Conservation (phyloP, 2,797 vertebrate genomes). For the Sebastes vulpes region DNA sequence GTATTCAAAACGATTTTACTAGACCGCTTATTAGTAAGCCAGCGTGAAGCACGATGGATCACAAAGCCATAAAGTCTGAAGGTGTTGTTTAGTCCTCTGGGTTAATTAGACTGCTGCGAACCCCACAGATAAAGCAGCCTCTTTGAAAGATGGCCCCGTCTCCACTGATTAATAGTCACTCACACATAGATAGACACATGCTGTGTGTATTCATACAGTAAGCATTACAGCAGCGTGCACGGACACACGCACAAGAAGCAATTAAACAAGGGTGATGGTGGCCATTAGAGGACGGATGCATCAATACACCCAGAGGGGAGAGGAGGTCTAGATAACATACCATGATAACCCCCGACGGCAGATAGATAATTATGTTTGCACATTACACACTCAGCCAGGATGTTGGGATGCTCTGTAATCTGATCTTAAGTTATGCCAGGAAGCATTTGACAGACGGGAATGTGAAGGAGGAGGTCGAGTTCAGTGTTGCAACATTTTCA, state of each 20-base stretch:
- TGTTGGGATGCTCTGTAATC: not conserved
- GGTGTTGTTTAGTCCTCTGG: constrained; percentile 28
- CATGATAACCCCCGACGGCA: not conserved
- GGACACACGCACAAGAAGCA: constrained; percentile 17
- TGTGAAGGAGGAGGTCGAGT: not conserved
- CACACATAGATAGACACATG: not conserved
- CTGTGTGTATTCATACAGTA: not conserved
- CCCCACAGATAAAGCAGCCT: constrained; percentile 21
- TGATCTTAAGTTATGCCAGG: not conserved
- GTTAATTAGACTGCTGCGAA: constrained; percentile 64
- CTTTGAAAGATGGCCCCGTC: constrained; percentile 35
- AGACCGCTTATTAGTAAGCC: constrained; percentile 20
- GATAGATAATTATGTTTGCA: constrained; percentile 8
- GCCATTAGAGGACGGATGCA: constrained; percentile 22
- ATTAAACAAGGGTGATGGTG: constrained; percentile 35
- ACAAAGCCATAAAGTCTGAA: constrained; percentile 14
- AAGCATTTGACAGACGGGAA: not conserved
- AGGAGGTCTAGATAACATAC: constrained; percentile 13
- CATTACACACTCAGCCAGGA: constrained; percentile 1
- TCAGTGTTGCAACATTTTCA: not conserved
- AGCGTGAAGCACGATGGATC: not conserved
- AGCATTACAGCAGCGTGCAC: not conserved
- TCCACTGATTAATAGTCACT: constrained; percentile 30
- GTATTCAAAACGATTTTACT: not conserved
- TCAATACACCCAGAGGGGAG: not conserved